These are phyloP conservation scores for Drosophila seguyi DNA, from an alignment of 1,140 invertebrate genomes.

Conservation along the genomic window DNA sequence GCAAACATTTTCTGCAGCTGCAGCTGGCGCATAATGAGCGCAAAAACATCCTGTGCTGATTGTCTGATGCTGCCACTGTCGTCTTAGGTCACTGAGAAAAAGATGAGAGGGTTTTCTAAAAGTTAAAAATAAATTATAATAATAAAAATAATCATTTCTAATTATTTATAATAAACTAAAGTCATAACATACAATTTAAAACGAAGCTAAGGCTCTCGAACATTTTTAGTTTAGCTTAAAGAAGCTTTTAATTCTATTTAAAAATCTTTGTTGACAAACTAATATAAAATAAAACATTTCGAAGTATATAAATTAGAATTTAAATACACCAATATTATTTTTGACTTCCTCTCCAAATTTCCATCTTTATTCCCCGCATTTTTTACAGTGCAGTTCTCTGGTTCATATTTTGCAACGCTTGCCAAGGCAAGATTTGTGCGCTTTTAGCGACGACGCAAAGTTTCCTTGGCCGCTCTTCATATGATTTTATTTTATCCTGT, in stretches of 20 bases:
- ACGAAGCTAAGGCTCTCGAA: background rate
- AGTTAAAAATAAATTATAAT: background rate
- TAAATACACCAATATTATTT: too few relatives aligned
- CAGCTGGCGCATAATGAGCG: conserved; percentile 79
- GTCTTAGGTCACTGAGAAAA: conserved; percentile 12
- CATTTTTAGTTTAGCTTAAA: background rate
- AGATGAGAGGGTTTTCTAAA: background rate
- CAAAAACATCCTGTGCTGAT: conserved; percentile 77
- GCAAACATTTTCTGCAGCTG: conserved; percentile 48
- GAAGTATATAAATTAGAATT: background rate
- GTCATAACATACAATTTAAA: background rate
- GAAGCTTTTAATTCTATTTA: background rate
- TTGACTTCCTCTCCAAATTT: too few relatives aligned
- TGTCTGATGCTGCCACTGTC: conserved; percentile 55
- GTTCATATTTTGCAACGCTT: conserved; percentile 59
- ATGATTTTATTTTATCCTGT: conserved; percentile 32
- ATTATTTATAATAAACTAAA: background rate
- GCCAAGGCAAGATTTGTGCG: conserved; percentile 72
- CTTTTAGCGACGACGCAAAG: conserved; percentile 72
- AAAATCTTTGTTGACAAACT: background rate
- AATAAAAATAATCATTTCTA: background rate
- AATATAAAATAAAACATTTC: too few relatives aligned
- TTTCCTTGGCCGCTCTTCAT: conserved; percentile 32
- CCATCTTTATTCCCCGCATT: background rate
- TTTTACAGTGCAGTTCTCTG: conserved; percentile 6